A percentile compares a stretch with the other conserved stretches of the same genome.
Evolutionary conservation across 64 coral and sea anemone genomes (phyloP).

Genomic region (Porites lutea): DNA sequence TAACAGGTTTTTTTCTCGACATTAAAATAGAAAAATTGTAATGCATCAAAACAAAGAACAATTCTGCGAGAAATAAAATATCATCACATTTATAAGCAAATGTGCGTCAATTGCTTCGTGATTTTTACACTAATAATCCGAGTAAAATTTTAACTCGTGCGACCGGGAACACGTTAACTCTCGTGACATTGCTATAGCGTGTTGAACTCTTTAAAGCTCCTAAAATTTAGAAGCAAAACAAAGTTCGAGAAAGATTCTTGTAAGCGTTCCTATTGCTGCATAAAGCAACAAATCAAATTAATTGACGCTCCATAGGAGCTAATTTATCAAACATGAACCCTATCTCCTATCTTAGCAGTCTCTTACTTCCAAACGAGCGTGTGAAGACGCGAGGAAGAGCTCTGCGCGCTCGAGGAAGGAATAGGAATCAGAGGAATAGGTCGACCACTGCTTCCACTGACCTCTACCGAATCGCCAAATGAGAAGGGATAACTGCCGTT

Average conservation of each 20-base stretch:
- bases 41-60: background rate
- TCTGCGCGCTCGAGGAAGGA: conserved; percentile 56
- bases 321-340: conserved; percentile 13
- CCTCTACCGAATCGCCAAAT: conserved; percentile 69
- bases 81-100: background rate
- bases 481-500: conserved; percentile 64
- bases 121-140: conserved; percentile 3
- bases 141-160: conserved; percentile 3
- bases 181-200: background rate
- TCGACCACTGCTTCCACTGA: conserved; percentile 19
- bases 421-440: conserved; percentile 47
- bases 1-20: background rate
- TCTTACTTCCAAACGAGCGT: conserved; percentile 87
- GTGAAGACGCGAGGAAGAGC: conserved; percentile 61
- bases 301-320: conserved; percentile 34
- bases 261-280: conserved; percentile 6
- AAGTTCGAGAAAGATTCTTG: background rate
- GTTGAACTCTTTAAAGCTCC: background rate
- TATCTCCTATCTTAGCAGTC: background rate
- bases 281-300: conserved; percentile 16
- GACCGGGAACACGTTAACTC: background rate
- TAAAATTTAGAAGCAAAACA: conserved; percentile 25
- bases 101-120: conserved; percentile 24
- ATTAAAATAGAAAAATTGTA: background rate
- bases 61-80: conserved; percentile 12